Conservation (phyloP, 2,888 invertebrate species). For the Caenorhabditis wallacei region DNA sequence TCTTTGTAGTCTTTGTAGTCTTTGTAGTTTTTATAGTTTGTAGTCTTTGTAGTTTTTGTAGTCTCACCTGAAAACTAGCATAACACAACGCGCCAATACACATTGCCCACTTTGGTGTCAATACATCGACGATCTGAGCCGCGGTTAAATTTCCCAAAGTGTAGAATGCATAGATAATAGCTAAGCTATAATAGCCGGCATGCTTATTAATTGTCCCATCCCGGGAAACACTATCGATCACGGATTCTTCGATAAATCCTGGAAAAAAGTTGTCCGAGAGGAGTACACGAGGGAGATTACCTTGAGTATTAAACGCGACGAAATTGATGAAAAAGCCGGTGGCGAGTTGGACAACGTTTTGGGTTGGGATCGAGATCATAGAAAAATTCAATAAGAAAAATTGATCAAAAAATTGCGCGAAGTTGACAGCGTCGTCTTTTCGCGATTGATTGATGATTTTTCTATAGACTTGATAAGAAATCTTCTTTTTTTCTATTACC, state of each 20-base stretch:
- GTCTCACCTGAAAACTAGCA: conserved; percentile 89
- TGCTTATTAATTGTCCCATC: conserved; percentile 61
- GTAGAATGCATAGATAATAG: conserved; percentile 94
- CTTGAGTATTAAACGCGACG: conserved; percentile 97
- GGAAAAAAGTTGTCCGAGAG: neutral
- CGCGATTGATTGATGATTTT: no score
- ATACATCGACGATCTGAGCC: conserved; percentile 91
- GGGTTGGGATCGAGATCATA: conserved; percentile 25
- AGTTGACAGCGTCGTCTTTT: no score
- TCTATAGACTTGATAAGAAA: no score
- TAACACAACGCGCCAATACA: conserved; percentile 89
- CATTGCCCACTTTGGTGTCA: conserved; percentile 93
- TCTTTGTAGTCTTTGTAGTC: neutral
- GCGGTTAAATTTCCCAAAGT: conserved; percentile 95
- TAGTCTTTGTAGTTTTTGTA: neutral
- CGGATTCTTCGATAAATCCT: conserved; percentile 89
- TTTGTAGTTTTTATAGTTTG: conserved; percentile 1
- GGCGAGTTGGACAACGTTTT: conserved; percentile 92
- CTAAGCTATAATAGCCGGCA: conserved; percentile 86
- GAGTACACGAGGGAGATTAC: conserved; percentile 11
- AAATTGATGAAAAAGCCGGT: conserved; percentile 97
- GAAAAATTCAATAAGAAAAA: no score
- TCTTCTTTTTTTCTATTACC: no score
- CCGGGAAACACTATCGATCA: conserved; percentile 83
- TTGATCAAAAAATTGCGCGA: no score